Percentiles rank a stretch among this genome's conserved stretches.
These are phyloP conservation scores for Goniozus legneri DNA, from an alignment of 1,140 invertebrate species.

Conservation along the genomic window DNA sequence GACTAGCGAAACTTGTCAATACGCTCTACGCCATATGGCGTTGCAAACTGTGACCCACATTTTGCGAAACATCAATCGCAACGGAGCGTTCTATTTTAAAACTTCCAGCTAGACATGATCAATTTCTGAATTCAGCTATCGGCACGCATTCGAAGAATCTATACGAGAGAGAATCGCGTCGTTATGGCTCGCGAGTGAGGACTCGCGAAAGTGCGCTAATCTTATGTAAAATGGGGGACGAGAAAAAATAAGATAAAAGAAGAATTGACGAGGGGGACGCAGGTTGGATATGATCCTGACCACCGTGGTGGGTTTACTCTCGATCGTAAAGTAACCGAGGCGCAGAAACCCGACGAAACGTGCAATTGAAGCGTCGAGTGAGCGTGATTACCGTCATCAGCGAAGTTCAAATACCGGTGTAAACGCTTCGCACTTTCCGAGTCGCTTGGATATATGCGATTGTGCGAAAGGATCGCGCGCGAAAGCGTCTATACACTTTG, in stretches of 20 bases:
- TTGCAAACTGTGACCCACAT: too few species aligned
- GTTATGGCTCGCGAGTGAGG: too few species aligned
- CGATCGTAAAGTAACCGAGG: constrained; percentile 40
- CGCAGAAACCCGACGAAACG: constrained; percentile 41
- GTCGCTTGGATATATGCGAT: constrained; percentile 32
- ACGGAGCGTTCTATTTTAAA: too few species aligned
- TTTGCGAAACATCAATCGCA: too few species aligned
- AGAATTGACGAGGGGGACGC: constrained; percentile 17
- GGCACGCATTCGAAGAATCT: too few species aligned
- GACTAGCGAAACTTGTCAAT: too few species aligned
- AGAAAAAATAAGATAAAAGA: constrained; percentile 1
- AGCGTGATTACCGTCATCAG: constrained; percentile 43
- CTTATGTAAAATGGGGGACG: background rate
- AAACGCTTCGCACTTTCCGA: constrained; percentile 41
- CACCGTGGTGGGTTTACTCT: constrained; percentile 31
- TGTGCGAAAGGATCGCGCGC: constrained; percentile 29
- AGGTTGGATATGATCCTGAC: constrained; percentile 26
- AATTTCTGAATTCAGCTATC: too few species aligned
- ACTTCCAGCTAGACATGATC: too few species aligned
- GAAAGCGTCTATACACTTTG: constrained; percentile 23
- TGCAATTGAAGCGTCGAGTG: constrained; percentile 40
- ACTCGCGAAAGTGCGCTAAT: too few species aligned
- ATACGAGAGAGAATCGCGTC: too few species aligned
- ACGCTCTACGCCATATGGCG: too few species aligned
- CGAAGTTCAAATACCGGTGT: constrained; percentile 43